A percentile compares a stretch with the other conserved stretches of the same genome.
Evolutionary conservation across 2,888 invertebrate genomes (phyloP).

Genomic region (Lithophane semibrunnea): DNA sequence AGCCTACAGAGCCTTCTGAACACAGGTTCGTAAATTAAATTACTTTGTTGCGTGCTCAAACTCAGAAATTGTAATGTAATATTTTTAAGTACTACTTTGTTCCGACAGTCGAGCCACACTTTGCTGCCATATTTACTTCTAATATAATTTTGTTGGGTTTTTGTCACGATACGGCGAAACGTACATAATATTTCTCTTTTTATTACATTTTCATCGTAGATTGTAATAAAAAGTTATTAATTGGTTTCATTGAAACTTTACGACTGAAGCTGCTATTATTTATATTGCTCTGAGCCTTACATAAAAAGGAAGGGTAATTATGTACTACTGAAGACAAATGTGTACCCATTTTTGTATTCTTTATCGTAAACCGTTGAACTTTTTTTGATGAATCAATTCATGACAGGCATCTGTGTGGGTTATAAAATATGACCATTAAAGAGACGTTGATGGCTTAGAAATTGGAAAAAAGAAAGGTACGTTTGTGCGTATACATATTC

Average conservation of each 20-base stretch:
- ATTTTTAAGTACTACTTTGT: slow-evolving; percentile 68
- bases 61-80: slow-evolving; percentile 73
- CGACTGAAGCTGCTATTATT: slow-evolving; percentile 11
- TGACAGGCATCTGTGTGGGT: background rate
- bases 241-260: slow-evolving; percentile 32
- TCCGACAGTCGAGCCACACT: slow-evolving; percentile 46
- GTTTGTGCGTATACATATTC: slow-evolving; percentile 17
- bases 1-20: slow-evolving; percentile 64
- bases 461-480: slow-evolving; percentile 6
- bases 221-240: slow-evolving; percentile 49
- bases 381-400: slow-evolving; percentile 33
- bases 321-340: background rate
- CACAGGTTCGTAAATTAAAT: slow-evolving; percentile 85
- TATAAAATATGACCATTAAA: slow-evolving; percentile 20
- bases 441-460: background rate
- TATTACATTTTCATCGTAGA: slow-evolving; percentile 34
- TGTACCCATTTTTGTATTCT: slow-evolving; percentile 9
- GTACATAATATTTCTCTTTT: slow-evolving; percentile 36
- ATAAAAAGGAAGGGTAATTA: background rate
- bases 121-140: slow-evolving; percentile 50
- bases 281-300: slow-evolving; percentile 13
- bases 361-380: slow-evolving; percentile 37
- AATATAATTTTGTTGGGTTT: slow-evolving; percentile 48
- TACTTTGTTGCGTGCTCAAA: slow-evolving; percentile 82
- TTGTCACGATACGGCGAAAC: slow-evolving; percentile 46